Evolutionary conservation across 2,113 vertebrate genomes (phyloP).

Genomic region (Lepidothrix coronata): DNA sequence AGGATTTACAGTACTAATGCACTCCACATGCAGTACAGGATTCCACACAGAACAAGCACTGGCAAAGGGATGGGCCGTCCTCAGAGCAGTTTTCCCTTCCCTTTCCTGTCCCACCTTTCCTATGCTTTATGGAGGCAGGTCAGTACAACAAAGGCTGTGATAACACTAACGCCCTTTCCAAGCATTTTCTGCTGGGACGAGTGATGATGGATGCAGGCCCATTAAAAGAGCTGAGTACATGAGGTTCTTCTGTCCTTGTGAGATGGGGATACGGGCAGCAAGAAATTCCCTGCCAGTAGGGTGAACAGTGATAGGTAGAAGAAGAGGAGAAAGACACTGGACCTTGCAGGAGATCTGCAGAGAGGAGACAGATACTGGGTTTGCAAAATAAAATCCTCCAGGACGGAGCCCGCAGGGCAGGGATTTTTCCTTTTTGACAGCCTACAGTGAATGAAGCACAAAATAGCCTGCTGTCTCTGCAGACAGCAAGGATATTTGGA

Average conservation of each 20-base stretch:
- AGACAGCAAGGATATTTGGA: constrained; percentile 50
- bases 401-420: constrained; percentile 27
- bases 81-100: background rate
- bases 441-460: constrained; percentile 48
- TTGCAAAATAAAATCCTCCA: constrained; percentile 35
- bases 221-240: background rate
- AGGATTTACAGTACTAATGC: constrained; percentile 30
- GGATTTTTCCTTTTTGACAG: constrained; percentile 52
- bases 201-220: background rate
- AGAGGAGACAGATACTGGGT: background rate
- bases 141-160: background rate
- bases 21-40: background rate
- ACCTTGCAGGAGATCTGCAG: constrained; percentile 13
- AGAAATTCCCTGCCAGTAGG: background rate
- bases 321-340: background rate
- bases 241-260: background rate
- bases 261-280: background rate
- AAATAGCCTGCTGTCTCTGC: constrained; percentile 41
- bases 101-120: background rate
- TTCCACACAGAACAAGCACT: background rate
- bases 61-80: background rate
- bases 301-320: background rate
- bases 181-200: background rate
- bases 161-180: background rate
- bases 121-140: background rate